Base-by-base conservation (phyloP, 1,140 invertebrate species). In the Leptoteleia sp. region DNA sequence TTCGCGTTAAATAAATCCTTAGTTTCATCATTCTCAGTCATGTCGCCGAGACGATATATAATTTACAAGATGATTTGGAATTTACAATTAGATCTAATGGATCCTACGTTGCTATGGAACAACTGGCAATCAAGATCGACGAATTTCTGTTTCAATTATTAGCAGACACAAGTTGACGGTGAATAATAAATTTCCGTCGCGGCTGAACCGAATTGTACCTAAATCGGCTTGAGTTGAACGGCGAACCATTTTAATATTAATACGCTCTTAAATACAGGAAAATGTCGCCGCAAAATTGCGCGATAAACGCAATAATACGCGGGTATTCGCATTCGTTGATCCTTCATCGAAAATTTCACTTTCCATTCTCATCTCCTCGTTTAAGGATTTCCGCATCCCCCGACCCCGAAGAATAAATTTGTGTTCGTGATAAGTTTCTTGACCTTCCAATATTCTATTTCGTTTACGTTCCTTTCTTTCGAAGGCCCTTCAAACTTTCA, bases 51-150 rank as follows among this genome's bases (percentile, higher is more conserved):
- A 4, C 9, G 43, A 4, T 76, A 40, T 64, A 70, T 76, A 68
- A 70, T 65, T 47, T 50, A 76, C 64, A 42, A 59, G 57, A 70
- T 68, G 57, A 70, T 57, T 57, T 70, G 57, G 73, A 76, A 76
- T 76, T 64, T 57, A 64, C 50, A 68, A 76, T 76, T 70, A 70
- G 64, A 70, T 43, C 73, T 76, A 76, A 76, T 76, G 73, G 73
- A 64, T 70, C 73, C 47, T 76, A 59, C 48, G 38, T 62, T 42
- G 33, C 57, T 55, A 40, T 33, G 12, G 70, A 62, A 68, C 64
- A 76, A 76, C 72, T 68, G 57, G 64, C 72, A 76, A 76, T 76
- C 72, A 68, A 62, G 64, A 76, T 68, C 40, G 64, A 70, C 64
- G 57, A 57, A 76, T 76, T 76, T 70, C 55, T 57, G 13, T 29